Percentiles rank a stretch among this genome's conserved stretches.
These are phyloP conservation scores for Drosophila trichaetosa DNA, from an alignment of 2,888 invertebrate species.

Conservation along the genomic window DNA sequence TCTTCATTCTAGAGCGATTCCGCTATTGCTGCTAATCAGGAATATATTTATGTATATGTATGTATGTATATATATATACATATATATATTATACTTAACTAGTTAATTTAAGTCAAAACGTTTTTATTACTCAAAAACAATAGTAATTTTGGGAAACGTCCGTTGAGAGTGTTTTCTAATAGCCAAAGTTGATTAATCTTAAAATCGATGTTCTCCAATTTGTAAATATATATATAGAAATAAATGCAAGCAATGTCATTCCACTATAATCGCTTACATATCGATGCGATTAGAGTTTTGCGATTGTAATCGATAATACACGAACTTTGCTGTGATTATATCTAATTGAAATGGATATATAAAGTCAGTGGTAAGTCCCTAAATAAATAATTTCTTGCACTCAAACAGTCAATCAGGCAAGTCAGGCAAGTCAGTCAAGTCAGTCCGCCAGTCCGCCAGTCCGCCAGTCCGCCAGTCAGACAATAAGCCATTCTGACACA, in stretches of 20 bases:
- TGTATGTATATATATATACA: no score
- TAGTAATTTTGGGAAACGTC: no score
- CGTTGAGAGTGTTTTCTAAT: no score
- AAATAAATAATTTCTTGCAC: background rate
- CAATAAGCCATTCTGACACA: conserved; percentile 9
- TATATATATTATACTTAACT: no score
- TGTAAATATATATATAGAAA: no score
- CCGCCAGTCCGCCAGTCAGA: background rate
- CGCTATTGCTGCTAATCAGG: no score
- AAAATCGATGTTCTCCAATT: no score
- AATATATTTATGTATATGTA: no score
- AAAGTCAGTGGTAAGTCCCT: background rate
- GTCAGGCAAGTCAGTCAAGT: background rate
- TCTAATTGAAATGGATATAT: background rate
- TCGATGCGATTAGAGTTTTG: background rate
- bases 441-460: background rate
- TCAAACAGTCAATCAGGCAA: background rate
- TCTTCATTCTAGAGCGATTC: no score
- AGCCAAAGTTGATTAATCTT: no score
- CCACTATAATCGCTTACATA: background rate
- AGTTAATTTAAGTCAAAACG: no score
- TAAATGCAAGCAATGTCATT: background rate
- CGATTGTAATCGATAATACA: background rate
- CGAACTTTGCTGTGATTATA: background rate
- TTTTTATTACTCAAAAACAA: no score